These are phyloP conservation scores for Gymnosoma rotundatum DNA, from an alignment of 2,888 invertebrate species.

Conservation along the genomic window DNA sequence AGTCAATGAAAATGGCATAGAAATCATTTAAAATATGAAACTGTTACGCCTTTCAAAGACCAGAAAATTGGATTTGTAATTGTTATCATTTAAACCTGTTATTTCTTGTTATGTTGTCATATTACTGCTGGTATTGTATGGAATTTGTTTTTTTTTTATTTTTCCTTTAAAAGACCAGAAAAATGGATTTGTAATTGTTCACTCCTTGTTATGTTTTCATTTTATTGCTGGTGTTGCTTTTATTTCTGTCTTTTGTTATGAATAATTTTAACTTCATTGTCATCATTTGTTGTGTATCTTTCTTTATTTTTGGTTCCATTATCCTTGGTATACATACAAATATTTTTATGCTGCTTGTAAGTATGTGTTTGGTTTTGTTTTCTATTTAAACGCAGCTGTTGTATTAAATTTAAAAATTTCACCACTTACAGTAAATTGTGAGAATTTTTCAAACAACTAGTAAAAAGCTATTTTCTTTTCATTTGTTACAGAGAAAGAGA, in stretches of 20 bases:
- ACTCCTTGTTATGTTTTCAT: neutral
- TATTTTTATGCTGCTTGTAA: slow-evolving; percentile 6
- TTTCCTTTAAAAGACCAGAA: too few species aligned
- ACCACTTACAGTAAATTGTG: neutral
- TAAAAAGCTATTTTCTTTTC: slow-evolving; percentile 8
- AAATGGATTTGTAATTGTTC: too few species aligned
- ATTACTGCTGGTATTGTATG: neutral
- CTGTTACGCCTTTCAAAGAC: too few species aligned
- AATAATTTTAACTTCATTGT: slow-evolving; percentile 56
- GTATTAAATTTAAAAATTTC: slow-evolving; percentile 10
- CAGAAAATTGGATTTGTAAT: too few species aligned
- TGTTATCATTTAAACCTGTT: too few species aligned
- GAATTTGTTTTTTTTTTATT: too few species aligned
- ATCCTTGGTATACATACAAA: slow-evolving; percentile 56
- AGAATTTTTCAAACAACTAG: neutral
- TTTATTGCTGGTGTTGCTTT: neutral
- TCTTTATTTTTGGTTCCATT: slow-evolving; percentile 53
- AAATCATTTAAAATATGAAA: neutral
- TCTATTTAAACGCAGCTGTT: slow-evolving; percentile 19
- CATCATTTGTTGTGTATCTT: slow-evolving; percentile 49
- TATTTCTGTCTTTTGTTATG: slow-evolving; percentile 22
- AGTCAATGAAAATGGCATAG: neutral
- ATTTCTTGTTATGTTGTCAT: neutral
- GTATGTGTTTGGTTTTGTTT: neutral
- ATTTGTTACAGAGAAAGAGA: neutral